A percentile compares a stretch with the other conserved stretches of the same genome.
Evolutionary conservation across 2,888 invertebrate genomes (phyloP).

Genomic region (Drosophila villosipedis): DNA sequence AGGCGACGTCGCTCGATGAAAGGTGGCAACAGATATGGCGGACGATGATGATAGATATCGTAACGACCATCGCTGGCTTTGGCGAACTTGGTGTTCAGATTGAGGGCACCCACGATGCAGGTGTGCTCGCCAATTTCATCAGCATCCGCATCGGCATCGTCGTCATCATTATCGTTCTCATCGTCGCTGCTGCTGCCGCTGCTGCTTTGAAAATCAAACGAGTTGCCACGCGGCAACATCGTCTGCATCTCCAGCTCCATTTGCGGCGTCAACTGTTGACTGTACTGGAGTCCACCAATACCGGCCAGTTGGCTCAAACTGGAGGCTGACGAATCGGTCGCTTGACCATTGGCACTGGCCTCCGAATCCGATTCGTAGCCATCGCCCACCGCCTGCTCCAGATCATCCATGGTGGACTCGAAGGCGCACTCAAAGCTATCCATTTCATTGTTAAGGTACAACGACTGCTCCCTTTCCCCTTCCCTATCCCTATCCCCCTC

Average conservation of each 20-base stretch:
- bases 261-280: conserved; percentile 55
- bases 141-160: conserved; percentile 17
- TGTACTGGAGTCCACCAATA: conserved; percentile 59
- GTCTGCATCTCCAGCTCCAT: conserved; percentile 50
- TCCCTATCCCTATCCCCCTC: conserved; percentile 33
- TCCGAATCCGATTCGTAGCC: conserved; percentile 84
- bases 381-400: conserved; percentile 80
- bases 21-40: conserved; percentile 85
- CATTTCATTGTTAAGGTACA: conserved; percentile 49
- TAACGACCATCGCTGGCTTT: conserved; percentile 62
- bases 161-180: conserved; percentile 59
- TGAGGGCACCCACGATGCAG: conserved; percentile 40
- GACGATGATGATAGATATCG: conserved; percentile 77
- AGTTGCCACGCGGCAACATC: conserved; percentile 71
- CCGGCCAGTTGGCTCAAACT: conserved; percentile 57
- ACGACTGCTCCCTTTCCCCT: conserved; percentile 23
- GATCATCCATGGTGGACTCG: conserved; percentile 84
- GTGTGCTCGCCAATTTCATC: conserved; percentile 48
- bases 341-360: conserved; percentile 68
- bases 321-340: conserved; percentile 56
- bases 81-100: conserved; percentile 55
- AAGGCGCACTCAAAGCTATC: conserved; percentile 84
- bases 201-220: conserved; percentile 80
- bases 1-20: conserved; percentile 89
- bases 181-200: conserved; percentile 73